Base-by-base conservation (phyloP, 2,888 invertebrate species). In the Eupithecia vulgata region DNA sequence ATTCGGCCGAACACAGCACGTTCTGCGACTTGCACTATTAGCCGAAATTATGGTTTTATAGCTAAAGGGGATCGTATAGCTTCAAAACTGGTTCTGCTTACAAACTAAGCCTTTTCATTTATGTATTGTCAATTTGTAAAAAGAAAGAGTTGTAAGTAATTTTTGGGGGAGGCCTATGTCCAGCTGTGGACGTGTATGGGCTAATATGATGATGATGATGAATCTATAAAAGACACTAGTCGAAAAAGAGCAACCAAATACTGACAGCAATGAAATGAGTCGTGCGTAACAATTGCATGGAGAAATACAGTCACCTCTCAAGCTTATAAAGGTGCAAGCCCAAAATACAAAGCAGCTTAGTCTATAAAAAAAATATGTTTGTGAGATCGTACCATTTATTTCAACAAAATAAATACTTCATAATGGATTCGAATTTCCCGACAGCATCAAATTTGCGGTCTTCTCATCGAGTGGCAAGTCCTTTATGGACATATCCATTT, bases 361-460 rank as follows among this genome's bases (percentile, higher is more conserved):
- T 48, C n/a, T 48, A n/a, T 17, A 25, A 25, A 57, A 15, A 34
- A 30, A 34, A 21, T n/a, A 52, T 21, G 52, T 21, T 57, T 25
- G 13, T 12, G 5, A 21, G 52, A 12, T 52, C 3, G 21, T 21
- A 61, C 7, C 21, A n/a, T 61, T 61, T 34, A 52, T 52, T 61
- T 61, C 42, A 65, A 66, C 40, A 30, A 42, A 1, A 45, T 42
- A 57, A 2, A 13, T 12, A 52, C 21, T 48, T 48, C 48, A 21
- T 30, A 48, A 35, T 74, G 74, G 70, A 68, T 74, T 75, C 69
- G 75, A 61, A 80, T 84, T 83, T 85, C 75, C 84, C 81, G 81
- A 71, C 57, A 66, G 76, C 82, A 84, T 87, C 86, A 86, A 86
- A 83, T 83, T 83, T 87, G 84, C 84, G 83, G 86, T 83, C 76